These are phyloP conservation scores for Stegodyphus dumicola DNA, from an alignment of 1,140 invertebrate species.

Conservation along the genomic window DNA sequence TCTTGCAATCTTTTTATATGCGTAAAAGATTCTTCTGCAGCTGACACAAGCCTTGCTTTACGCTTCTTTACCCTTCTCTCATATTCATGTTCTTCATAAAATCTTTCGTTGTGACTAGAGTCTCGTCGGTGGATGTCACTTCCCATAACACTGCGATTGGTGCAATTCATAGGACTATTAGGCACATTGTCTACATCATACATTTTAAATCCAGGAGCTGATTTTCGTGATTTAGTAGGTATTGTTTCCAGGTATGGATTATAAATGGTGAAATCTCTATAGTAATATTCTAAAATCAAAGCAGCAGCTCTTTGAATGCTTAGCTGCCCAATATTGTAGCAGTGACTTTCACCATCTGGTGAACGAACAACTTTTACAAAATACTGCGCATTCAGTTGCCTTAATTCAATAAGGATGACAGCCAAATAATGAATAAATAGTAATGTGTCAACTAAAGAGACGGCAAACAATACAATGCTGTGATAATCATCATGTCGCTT, in stretches of 20 bases:
- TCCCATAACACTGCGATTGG: conserved; percentile 75
- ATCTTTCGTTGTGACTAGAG: conserved; percentile 89
- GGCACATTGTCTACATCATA: conserved; percentile 90
- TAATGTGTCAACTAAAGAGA: conserved; percentile 89
- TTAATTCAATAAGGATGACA: conserved; percentile 90
- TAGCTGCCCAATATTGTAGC: conserved; percentile 88
- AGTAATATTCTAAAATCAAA: conserved; percentile 94
- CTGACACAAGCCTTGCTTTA: conserved; percentile 86
- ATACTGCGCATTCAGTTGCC: conserved; percentile 89
- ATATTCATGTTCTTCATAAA: conserved; percentile 98
- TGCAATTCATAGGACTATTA: conserved; percentile 68
- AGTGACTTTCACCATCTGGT: conserved; percentile 83
- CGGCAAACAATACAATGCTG: conserved; percentile 87
- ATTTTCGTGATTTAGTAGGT: conserved; percentile 75
- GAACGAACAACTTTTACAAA: conserved; percentile 92
- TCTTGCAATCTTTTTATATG: conserved; percentile 82
- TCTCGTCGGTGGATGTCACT: conserved; percentile 46
- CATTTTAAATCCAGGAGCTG: conserved; percentile 56
- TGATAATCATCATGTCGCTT: conserved; percentile 64
- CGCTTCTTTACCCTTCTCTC: conserved; percentile 92
- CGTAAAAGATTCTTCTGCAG: conserved; percentile 96
- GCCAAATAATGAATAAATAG: conserved; percentile 96
- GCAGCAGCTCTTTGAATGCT: conserved; percentile 95
- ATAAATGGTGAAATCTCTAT: conserved; percentile 95
- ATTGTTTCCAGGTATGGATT: conserved; percentile 95